Evolutionary conservation across 2,888 invertebrate genomes (phyloP).

Genomic region (Neoitamus cyanurus): DNA sequence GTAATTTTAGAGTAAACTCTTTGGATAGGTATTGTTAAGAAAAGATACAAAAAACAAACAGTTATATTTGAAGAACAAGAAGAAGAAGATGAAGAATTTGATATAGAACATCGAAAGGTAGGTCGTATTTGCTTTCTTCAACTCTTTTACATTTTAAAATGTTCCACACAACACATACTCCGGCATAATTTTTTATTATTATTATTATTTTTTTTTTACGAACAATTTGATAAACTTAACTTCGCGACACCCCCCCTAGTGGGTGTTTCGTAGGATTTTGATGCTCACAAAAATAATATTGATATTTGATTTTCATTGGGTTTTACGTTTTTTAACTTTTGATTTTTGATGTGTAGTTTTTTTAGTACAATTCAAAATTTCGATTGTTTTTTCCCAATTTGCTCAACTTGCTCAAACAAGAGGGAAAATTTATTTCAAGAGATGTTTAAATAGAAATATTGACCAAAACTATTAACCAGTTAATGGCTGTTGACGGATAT

Average conservation of each 20-base stretch:
- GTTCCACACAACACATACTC: not conserved
- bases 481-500: too few relatives aligned
- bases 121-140: not conserved
- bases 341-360: too few relatives aligned
- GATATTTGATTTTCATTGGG: not conserved
- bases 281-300: not conserved
- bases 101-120: not conserved
- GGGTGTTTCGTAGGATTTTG: not conserved
- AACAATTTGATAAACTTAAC: too few relatives aligned
- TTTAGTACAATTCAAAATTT: too few relatives aligned
- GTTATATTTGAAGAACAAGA: not conserved
- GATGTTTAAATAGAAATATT: too few relatives aligned
- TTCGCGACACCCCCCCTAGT: not conserved
- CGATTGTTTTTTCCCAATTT: too few relatives aligned
- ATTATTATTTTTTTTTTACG: too few relatives aligned
- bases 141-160: not conserved
- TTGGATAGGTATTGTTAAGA: not conserved
- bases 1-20: constrained; percentile 9
- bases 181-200: too few relatives aligned
- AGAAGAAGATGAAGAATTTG: not conserved
- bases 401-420: too few relatives aligned
- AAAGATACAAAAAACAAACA: not conserved
- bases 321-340: not conserved
- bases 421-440: too few relatives aligned
- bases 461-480: too few relatives aligned